Percentiles rank a stretch among this genome's conserved stretches.
These are phyloP conservation scores for Stigmatopora argus DNA, from an alignment of 2,113 vertebrate genomes.

Conservation along the genomic window DNA sequence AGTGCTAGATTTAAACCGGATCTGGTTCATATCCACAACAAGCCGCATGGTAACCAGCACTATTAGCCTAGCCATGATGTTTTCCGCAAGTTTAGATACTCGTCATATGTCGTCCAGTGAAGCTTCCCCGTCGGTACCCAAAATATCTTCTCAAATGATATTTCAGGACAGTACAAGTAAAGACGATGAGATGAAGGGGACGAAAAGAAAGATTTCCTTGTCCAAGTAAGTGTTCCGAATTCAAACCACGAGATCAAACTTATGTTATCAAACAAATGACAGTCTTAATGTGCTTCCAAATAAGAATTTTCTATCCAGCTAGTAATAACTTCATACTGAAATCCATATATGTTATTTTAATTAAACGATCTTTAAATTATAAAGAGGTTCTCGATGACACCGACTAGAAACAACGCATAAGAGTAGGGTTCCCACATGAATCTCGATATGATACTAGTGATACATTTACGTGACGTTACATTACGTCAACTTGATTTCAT, in stretches of 20 bases:
- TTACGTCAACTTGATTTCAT: too few relatives aligned
- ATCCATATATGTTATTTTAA: not conserved
- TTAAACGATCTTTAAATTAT: not conserved
- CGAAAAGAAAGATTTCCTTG: slow-evolving; percentile 67
- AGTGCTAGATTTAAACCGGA: slow-evolving; percentile 36
- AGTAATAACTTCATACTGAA: not conserved
- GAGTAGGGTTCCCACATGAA: not conserved
- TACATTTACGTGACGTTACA: too few relatives aligned
- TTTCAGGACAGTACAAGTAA: not conserved
- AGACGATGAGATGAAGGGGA: slow-evolving; percentile 36
- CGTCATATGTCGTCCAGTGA: not conserved
- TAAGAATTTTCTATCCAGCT: not conserved
- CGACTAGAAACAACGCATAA: not conserved
- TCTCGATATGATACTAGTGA: not conserved
- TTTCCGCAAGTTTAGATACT: not conserved
- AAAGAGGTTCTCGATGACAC: not conserved
- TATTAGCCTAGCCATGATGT: slow-evolving; percentile 46
- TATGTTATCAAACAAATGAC: not conserved
- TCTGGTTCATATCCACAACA: slow-evolving; percentile 11
- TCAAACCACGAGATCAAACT: not conserved
- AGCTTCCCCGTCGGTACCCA: not conserved
- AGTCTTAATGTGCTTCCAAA: not conserved
- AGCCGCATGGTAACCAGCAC: slow-evolving; percentile 37
- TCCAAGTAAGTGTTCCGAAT: slow-evolving; percentile 46
- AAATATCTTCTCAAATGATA: slow-evolving; percentile 21